Evolutionary conservation across 2,113 vertebrate species (phyloP).

Genomic region (Ceyx margarethae): DNA sequence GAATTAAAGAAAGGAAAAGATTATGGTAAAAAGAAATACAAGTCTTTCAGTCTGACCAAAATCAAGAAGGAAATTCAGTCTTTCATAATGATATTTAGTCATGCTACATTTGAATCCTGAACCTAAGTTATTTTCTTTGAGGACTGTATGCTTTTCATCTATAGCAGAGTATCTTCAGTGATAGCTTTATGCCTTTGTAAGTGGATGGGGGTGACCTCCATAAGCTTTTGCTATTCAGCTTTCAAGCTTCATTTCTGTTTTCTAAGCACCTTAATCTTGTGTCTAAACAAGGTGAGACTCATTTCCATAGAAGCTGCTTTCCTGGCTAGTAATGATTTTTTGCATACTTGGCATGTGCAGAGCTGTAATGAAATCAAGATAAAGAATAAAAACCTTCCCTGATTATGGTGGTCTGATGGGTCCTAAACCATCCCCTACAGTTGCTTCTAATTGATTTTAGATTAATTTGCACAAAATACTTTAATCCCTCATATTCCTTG

Average conservation of each 20-base stretch:
- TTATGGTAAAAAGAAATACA: neutral
- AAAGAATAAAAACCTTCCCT: neutral
- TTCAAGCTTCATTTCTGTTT: neutral
- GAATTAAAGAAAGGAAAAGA: neutral
- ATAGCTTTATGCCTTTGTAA: neutral
- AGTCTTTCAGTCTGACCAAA: neutral
- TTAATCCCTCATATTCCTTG: neutral
- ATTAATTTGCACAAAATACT: neutral
- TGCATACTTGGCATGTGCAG: neutral
- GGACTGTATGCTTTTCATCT: neutral
- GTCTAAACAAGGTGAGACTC: neutral
- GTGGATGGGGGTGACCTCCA: accelerated
- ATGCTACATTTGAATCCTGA: neutral
- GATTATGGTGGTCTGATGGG: neutral
- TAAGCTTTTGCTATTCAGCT: neutral
- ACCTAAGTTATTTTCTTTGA: neutral
- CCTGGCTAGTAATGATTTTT: neutral
- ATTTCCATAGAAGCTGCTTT: neutral
- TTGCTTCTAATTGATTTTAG: neutral
- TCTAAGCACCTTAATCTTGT: neutral
- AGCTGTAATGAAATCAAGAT: neutral
- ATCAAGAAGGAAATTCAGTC: neutral
- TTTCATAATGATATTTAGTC: neutral
- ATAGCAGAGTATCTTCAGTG: neutral
- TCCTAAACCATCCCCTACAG: neutral